Conservation (phyloP, 2,888 invertebrate species). For the Formica aserva region DNA sequence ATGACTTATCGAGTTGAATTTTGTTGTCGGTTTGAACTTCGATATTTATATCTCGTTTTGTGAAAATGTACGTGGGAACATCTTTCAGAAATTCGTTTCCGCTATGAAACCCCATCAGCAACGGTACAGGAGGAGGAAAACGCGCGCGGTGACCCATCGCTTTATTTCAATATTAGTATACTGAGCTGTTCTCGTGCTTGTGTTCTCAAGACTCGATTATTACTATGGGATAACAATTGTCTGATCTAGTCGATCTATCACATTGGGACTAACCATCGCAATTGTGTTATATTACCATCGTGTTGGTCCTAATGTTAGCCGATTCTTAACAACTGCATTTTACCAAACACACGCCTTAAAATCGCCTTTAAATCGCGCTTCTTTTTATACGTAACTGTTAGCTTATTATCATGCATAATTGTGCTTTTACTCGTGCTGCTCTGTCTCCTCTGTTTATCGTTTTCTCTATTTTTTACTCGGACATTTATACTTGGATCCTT, state of each 20-base stretch:
- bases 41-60: background rate
- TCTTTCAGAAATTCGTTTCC: conserved; percentile 84
- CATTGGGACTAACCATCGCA: background rate
- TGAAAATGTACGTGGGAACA: conserved; percentile 39
- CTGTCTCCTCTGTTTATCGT: background rate
- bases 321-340: conserved; percentile 26
- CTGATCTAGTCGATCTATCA: background rate
- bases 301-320: background rate
- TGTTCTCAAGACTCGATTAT: conserved; percentile 29
- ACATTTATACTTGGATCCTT: background rate
- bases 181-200: conserved; percentile 25
- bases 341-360: background rate
- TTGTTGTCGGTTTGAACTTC: background rate
- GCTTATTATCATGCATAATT: background rate
- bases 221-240: conserved; percentile 20
- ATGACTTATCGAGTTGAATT: background rate
- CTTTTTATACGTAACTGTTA: background rate
- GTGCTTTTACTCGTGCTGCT: conserved; percentile 14
- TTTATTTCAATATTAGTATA: conserved; percentile 71
- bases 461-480: background rate
- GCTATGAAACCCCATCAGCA: conserved; percentile 78
- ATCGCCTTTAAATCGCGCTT: background rate
- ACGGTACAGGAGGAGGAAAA: conserved; percentile 80
- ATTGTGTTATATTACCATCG: conserved; percentile 29
- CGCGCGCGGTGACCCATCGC: conserved; percentile 80